Percentiles rank a stretch among this genome's conserved stretches.
Evolutionary conservation across 2,113 vertebrate species (phyloP).

Genomic region (Eulemur rufifrons): DNA sequence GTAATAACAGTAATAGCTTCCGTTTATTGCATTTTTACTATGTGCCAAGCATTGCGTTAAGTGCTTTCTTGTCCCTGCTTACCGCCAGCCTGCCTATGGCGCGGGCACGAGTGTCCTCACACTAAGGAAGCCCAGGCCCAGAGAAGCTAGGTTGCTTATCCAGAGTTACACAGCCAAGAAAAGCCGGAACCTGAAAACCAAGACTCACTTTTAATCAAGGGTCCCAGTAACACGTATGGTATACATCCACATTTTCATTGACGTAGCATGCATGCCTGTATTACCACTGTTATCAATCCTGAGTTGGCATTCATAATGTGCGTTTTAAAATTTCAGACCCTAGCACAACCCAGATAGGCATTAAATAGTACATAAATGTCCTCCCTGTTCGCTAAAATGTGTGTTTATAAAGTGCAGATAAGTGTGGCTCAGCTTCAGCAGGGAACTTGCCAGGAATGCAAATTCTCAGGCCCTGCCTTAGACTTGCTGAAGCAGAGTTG

Average conservation of each 20-base stretch:
- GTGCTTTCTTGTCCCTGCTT: neutral
- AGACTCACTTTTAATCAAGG: neutral
- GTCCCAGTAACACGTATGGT: neutral
- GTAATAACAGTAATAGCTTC: conserved; percentile 37
- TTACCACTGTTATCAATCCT: neutral
- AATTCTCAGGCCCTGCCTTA: neutral
- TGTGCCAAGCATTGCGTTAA: neutral
- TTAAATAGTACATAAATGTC: neutral
- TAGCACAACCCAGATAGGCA: neutral
- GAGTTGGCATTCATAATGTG: neutral
- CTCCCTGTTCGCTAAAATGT: neutral
- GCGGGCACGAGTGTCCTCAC: neutral
- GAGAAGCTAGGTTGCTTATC: neutral
- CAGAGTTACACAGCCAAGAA: neutral
- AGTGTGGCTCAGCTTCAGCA: neutral
- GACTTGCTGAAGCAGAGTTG: neutral
- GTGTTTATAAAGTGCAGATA: neutral
- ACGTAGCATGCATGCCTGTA: fast-evolving
- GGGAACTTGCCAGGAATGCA: neutral
- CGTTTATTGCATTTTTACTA: neutral
- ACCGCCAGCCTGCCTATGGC: neutral
- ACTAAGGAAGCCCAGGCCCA: neutral
- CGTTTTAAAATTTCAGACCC: neutral
- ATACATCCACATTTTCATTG: neutral
- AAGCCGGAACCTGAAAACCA: neutral